These are phyloP conservation scores for Scomber scombrus DNA, from an alignment of 2,113 vertebrate genomes.

Conservation along the genomic window DNA sequence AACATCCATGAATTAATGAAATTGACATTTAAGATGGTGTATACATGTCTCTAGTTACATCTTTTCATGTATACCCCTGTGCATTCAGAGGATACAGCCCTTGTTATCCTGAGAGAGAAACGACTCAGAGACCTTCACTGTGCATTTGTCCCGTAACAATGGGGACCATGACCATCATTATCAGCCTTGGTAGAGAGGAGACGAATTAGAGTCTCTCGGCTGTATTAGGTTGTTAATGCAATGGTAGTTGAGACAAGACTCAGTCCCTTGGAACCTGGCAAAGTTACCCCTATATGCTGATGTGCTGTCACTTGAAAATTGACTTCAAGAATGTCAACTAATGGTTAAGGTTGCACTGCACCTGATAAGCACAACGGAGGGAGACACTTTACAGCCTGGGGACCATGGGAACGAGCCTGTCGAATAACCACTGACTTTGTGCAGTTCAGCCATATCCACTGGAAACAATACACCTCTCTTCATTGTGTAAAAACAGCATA, in stretches of 20 bases:
- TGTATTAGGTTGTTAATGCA: slow-evolving; percentile 5
- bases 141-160: slow-evolving; percentile 15
- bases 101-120: slow-evolving; percentile 24
- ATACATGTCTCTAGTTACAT: background rate
- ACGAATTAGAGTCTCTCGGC: slow-evolving; percentile 2
- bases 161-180: slow-evolving; percentile 9
- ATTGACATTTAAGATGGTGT: slow-evolving; percentile 7
- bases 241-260: background rate
- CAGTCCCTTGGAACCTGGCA: background rate
- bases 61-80: background rate
- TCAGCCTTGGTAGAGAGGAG: background rate
- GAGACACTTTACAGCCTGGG: background rate
- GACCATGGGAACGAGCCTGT: background rate
- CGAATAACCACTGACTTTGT: background rate
- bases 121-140: slow-evolving; percentile 17
- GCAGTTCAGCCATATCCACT: background rate
- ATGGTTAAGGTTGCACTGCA: background rate
- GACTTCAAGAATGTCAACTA: background rate
- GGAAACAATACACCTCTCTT: background rate
- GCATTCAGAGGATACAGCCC: background rate
- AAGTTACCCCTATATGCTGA: slow-evolving; percentile 2
- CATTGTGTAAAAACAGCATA: background rate
- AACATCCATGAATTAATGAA: background rate
- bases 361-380: background rate
- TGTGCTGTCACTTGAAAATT: slow-evolving; percentile 12